A percentile compares a stretch with the other conserved stretches of the same genome.
Evolutionary conservation across 2,888 invertebrate species (phyloP).

Genomic region (Lasioglossum lativentre): DNA sequence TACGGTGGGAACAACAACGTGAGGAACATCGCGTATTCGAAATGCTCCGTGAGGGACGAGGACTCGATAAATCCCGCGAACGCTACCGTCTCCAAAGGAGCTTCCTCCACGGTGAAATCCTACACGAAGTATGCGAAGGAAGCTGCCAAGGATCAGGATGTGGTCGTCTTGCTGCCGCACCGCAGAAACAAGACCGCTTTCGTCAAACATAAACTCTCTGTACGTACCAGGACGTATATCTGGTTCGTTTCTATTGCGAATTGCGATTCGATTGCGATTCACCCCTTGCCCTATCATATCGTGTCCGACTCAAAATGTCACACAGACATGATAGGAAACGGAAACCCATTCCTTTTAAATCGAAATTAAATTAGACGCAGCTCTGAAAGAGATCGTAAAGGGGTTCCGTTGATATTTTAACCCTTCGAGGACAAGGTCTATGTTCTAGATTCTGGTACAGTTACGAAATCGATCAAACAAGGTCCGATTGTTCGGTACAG

Average conservation of each 20-base stretch:
- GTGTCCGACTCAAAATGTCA: not conserved
- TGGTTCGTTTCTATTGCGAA: not conserved
- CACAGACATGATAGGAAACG: not conserved
- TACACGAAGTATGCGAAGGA: constrained; percentile 67
- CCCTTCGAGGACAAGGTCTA: not conserved
- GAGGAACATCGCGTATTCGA: constrained; percentile 86
- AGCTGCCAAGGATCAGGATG: constrained; percentile 78
- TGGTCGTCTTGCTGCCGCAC: constrained; percentile 78
- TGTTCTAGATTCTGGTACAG: not conserved
- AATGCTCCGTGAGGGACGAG: constrained; percentile 70
- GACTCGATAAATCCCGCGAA: constrained; percentile 58
- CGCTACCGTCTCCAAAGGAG: constrained; percentile 35
- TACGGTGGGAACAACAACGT: constrained; percentile 87
- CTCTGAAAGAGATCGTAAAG: not conserved
- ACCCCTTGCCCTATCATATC: not conserved
- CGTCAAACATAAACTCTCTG: constrained; percentile 80
- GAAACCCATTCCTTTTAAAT: not conserved
- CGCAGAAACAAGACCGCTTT: constrained; percentile 79
- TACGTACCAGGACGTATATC: constrained; percentile 51
- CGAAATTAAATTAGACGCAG: not conserved
- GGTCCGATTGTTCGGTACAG: not conserved
- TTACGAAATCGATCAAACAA: not conserved
- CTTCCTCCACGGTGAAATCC: constrained; percentile 57
- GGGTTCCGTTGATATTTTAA: not conserved
- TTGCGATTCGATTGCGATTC: not conserved